phyloP scores from a whole-genome alignment of 2,113 vertebrate species.

The Trinectes maculatus region DNA sequence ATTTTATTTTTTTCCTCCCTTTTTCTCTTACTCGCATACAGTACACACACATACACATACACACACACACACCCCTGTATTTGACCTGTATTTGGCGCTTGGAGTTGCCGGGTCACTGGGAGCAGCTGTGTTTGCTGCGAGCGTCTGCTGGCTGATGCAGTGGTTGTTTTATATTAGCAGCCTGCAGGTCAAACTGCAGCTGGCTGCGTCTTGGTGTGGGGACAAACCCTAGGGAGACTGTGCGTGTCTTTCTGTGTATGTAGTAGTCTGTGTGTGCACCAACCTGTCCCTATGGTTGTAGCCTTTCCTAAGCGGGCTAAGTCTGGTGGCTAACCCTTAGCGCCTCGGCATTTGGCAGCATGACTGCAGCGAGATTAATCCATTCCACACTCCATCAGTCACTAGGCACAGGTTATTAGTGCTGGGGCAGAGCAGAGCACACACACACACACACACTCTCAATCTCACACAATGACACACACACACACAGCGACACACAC shows the following conservation, averaged over 20 bases:
- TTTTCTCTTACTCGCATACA: neutral
- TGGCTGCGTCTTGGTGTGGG: constrained; percentile 51
- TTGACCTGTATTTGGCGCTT: constrained; percentile 20
- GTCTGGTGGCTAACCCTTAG: constrained; percentile 72
- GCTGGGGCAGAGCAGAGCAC: constrained; percentile 35
- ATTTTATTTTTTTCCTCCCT: neutral
- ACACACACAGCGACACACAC: constrained; percentile 4
- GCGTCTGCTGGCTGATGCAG: constrained; percentile 56
- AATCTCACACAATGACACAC: constrained; percentile 5
- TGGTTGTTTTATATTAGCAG: constrained; percentile 63
- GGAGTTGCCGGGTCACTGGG: constrained; percentile 19
- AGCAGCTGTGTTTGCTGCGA: constrained; percentile 69
- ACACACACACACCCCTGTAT: neutral
- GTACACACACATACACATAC: neutral
- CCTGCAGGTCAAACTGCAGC: constrained; percentile 72
- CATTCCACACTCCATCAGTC: constrained; percentile 78
- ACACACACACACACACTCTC: constrained; percentile 36
- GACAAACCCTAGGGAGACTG: constrained; percentile 44
- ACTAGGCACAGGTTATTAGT: constrained; percentile 76
- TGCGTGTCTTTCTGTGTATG: constrained; percentile 9
- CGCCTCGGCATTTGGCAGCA: constrained; percentile 66
- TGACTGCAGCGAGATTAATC: constrained; percentile 75
- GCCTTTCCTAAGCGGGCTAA: constrained; percentile 72
- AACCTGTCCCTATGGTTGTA: constrained; percentile 58
- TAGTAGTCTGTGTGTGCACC: constrained; percentile 17